Base-by-base conservation (phyloP, 1,140 invertebrate genomes). In the Cepaea nemoralis region DNA sequence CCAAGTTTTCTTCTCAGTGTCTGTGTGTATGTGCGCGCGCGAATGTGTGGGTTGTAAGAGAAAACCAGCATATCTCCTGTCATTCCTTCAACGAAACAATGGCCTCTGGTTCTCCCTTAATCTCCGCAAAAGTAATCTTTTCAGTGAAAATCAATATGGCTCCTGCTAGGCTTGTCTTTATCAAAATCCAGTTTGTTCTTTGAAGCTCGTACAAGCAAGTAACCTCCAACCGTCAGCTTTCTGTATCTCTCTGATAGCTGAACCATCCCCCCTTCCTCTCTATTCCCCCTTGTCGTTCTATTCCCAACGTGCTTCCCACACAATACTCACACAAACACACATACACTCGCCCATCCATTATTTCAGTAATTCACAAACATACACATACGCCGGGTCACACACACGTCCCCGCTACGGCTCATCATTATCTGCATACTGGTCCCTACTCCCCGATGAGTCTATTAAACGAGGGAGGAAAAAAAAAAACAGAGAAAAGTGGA, bases 401-500 rank as follows among this genome's bases (percentile, higher is more conserved):
- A 37, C 22, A 10, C 69, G 0, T 45, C 37, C 69, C 37, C 31
- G n/a, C n/a, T n/a, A n/a, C n/a, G n/a, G n/a, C n/a, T 24, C 37
- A 1, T 33, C 22, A 39, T 40, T 45, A 71, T 6, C 14, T 27
- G 0, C 69, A 71, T 33, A 16, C 37, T 71, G 10, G 22, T 27
- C 16, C 1, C 40, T 33, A 1, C 45, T 8, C 42, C 22, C 19
- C 3, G 24, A 22, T 33, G 45, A 55, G 35, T 39, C 16, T 19
- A 75, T 33, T 42, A 31, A 75, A n/a, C n/a, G n/a, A n/a, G n/a
- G n/a, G n/a, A 45, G 42, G 42, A 75, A 45, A 75, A n/a, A 75
- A 27, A 1, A 37, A 50, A 45, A 31, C 0, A 55, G 14, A 31
- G 73, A 35, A 45, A 50, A n/a, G 6, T 5, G 10, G 14, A 73